Evolutionary conservation across 2,113 vertebrate species (phyloP).

Genomic region (Atherinomorus stipes): DNA sequence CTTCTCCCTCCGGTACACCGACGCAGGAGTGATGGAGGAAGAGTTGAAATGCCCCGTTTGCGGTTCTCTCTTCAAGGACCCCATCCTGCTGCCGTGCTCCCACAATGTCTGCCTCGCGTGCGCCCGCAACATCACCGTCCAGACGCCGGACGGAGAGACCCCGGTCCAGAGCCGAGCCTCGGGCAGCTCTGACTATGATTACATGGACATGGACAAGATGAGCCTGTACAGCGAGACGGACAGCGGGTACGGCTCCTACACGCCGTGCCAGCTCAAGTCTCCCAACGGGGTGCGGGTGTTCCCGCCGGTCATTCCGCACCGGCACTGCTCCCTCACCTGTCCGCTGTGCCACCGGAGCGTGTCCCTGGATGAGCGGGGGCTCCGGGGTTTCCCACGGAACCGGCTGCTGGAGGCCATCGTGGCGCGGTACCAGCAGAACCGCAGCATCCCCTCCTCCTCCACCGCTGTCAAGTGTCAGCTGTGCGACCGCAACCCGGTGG

Average conservation of each 20-base stretch:
- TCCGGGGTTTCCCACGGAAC: slow-evolving; percentile 94
- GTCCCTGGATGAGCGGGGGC: slow-evolving; percentile 92
- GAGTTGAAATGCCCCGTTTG: slow-evolving; percentile 97
- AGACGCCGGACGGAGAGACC: slow-evolving; percentile 92
- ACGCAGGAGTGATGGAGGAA: slow-evolving; percentile 89
- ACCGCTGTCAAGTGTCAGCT: slow-evolving; percentile 87
- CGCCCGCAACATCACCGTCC: slow-evolving; percentile 93
- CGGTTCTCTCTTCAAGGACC: slow-evolving; percentile 92
- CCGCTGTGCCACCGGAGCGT: slow-evolving; percentile 97
- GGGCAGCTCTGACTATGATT: slow-evolving; percentile 85
- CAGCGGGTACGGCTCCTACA: slow-evolving; percentile 97
- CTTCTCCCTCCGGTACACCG: slow-evolving; percentile 33
- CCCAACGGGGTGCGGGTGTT: slow-evolving; percentile 94
- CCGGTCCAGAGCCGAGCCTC: slow-evolving; percentile 84
- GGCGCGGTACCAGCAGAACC: slow-evolving; percentile 89
- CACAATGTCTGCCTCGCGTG: slow-evolving; percentile 96
- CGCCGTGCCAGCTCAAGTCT: slow-evolving; percentile 91
- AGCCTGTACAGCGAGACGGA: slow-evolving; percentile 96
- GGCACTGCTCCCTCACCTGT: slow-evolving; percentile 92
- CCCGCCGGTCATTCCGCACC: slow-evolving; percentile 82
- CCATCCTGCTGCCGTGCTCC: slow-evolving; percentile 91
- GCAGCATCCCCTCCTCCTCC: slow-evolving; percentile 51
- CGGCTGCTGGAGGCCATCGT: slow-evolving; percentile 94
- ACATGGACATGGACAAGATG: slow-evolving; percentile 91
- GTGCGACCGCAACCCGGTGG: slow-evolving; percentile 87